These are phyloP conservation scores for Intellagama lesueurii DNA, from an alignment of 2,797 vertebrate species.

Conservation along the genomic window DNA sequence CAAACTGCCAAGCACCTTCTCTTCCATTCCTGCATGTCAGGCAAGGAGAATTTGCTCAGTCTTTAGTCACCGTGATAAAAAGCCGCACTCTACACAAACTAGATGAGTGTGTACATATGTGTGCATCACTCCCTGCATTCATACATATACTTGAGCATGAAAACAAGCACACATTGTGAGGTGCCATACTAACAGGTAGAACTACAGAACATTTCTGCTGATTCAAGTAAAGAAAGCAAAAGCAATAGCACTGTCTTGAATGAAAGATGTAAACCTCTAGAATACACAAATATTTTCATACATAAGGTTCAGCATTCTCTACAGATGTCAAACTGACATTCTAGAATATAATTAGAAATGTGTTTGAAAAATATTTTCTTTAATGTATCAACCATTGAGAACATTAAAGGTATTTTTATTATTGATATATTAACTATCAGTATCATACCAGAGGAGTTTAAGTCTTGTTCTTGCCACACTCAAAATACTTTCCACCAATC, in stretches of 20 bases:
- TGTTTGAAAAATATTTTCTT: background rate
- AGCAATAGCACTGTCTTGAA: background rate
- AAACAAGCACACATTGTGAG: background rate
- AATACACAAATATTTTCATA: background rate
- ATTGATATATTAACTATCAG: background rate
- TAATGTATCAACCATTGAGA: background rate
- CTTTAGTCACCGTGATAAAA: background rate
- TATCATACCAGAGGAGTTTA: background rate
- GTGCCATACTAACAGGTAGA: background rate
- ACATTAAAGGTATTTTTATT: background rate
- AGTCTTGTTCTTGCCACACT: background rate
- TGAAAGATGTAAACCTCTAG: background rate
- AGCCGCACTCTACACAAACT: background rate
- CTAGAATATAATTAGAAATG: background rate
- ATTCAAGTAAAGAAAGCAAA: background rate
- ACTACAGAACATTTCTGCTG: background rate
- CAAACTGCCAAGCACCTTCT: slow-evolving; percentile 8
- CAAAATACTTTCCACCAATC: no score
- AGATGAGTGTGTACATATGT: no score
- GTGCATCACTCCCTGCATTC: background rate
- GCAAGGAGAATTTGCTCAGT: background rate
- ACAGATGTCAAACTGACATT: background rate
- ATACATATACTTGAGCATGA: background rate
- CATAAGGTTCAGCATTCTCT: background rate
- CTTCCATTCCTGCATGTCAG: slow-evolving; percentile 40